phyloP scores from a whole-genome alignment of 2,113 vertebrate species.

The Notechis scutatus region DNA sequence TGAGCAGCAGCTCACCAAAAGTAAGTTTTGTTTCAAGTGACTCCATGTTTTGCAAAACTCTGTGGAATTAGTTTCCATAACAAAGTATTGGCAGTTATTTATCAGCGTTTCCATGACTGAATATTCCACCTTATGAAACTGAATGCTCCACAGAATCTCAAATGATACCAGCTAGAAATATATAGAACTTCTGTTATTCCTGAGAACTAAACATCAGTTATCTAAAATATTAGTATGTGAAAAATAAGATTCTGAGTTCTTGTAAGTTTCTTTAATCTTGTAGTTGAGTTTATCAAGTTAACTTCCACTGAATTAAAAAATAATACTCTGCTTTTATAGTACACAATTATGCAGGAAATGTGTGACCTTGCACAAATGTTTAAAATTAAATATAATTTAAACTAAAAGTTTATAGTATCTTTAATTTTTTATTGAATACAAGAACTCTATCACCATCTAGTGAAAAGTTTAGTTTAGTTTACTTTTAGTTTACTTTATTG shows the following conservation, averaged over 20 bases:
- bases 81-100: background rate
- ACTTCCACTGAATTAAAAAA: background rate
- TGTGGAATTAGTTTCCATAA: background rate
- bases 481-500: no score
- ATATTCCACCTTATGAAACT: background rate
- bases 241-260: background rate
- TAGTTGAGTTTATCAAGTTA: background rate
- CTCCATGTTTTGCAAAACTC: background rate
- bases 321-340: background rate
- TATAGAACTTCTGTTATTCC: background rate
- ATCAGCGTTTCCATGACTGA: background rate
- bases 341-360: background rate
- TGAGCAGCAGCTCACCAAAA: background rate
- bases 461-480: conserved; percentile 41
- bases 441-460: conserved; percentile 81
- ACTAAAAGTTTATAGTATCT: background rate
- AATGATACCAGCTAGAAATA: background rate
- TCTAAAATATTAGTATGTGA: background rate
- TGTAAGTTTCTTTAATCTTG: background rate
- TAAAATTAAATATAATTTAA: background rate
- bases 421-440: conserved; percentile 71
- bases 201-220: background rate
- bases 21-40: background rate
- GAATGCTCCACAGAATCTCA: background rate
- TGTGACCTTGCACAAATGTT: background rate